A percentile compares a stretch with the other conserved stretches of the same genome.
Evolutionary conservation across 35 echinoderm and acorn worm species (phyloP).

Genomic region (Hemicentrotus pulcherrimus): DNA sequence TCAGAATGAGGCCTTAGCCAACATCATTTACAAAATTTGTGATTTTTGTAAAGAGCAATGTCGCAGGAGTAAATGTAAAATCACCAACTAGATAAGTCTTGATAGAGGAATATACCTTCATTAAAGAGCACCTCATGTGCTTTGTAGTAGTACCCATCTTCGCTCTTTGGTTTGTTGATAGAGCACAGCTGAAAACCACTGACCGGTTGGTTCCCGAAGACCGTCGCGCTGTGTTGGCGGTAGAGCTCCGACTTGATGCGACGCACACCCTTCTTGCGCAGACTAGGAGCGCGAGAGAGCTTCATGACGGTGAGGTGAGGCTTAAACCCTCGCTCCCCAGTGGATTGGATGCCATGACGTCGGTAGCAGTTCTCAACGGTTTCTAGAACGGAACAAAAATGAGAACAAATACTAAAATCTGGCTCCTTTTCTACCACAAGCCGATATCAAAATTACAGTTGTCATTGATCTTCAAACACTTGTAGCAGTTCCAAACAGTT

Average conservation of each 20-base stretch:
- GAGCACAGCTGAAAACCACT: slow-evolving; percentile 89
- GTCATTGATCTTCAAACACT: too few relatives aligned
- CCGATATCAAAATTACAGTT: too few relatives aligned
- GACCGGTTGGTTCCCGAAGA: slow-evolving; percentile 75
- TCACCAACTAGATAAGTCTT: neutral
- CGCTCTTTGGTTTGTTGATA: slow-evolving; percentile 94
- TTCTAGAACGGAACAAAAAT: slow-evolving; percentile 58
- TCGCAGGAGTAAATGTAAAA: neutral
- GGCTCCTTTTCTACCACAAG: too few relatives aligned
- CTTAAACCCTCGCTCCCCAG: slow-evolving; percentile 94
- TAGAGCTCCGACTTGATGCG: slow-evolving; percentile 97
- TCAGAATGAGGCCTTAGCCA: neutral
- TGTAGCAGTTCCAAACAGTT: too few relatives aligned
- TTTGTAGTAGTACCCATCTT: slow-evolving; percentile 90
- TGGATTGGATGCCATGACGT: slow-evolving; percentile 81
- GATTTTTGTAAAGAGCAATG: neutral
- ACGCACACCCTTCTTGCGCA: slow-evolving; percentile 98
- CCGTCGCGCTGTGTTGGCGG: slow-evolving; percentile 69
- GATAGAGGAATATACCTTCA: slow-evolving; percentile 36
- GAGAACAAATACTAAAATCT: neutral
- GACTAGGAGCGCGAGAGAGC: slow-evolving; percentile 89
- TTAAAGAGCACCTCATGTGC: slow-evolving; percentile 84
- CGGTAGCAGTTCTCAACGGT: slow-evolving; percentile 89
- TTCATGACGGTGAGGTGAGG: slow-evolving; percentile 98
- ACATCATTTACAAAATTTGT: neutral